Base-by-base conservation (phyloP, 2,797 vertebrate species). In the Cottoperca gobio region DNA sequence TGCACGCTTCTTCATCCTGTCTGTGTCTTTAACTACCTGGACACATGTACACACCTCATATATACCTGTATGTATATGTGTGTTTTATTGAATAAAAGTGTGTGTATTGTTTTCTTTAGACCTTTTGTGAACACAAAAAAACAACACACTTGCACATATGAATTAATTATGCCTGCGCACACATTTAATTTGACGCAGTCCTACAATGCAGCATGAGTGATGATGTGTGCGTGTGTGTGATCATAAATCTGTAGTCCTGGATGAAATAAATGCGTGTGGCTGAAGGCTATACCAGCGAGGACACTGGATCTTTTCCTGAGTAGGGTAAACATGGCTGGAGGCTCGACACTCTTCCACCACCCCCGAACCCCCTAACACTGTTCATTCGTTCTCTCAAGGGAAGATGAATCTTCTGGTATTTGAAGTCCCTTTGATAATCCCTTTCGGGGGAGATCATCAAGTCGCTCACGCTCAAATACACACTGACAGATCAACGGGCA, bases 241-340 rank as follows among this genome's bases (percentile, higher is more conserved):
- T 86, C 78, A 76, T 86, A 85, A 88, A 85, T 87, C 63, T 76
- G 77, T 52, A 65, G 45, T 43, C 53, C 55, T 37, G 76, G 65
- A 55, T 74, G 52, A 81, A 86, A 78, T 70, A 49, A 76, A 35
- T 83, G 70, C 43, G 14, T 61, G 74, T 70, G 2, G 64, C 81
- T 86, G 63, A 79, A 77, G 69, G 81, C 78, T 74, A 68, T 50
- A 78, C 39, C 57, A 79, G 57, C 2, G 53, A 80, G 81, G 64
- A 81, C 62, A 73, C 76, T 66, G 78, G 77, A 66, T 84, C 43
- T 81, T 70, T 86, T 57, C 78, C 50, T 73, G 71, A 71, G 79
- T 81, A 82, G 75, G 82, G 68, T 88, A 86, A 85, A 88, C 78
- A 84, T 69, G 57, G 81, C 85, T 72, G 49, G 46, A 75, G 74